Conservation (phyloP, 2,113 vertebrate genomes). For the Phaethornis superciliosus region DNA sequence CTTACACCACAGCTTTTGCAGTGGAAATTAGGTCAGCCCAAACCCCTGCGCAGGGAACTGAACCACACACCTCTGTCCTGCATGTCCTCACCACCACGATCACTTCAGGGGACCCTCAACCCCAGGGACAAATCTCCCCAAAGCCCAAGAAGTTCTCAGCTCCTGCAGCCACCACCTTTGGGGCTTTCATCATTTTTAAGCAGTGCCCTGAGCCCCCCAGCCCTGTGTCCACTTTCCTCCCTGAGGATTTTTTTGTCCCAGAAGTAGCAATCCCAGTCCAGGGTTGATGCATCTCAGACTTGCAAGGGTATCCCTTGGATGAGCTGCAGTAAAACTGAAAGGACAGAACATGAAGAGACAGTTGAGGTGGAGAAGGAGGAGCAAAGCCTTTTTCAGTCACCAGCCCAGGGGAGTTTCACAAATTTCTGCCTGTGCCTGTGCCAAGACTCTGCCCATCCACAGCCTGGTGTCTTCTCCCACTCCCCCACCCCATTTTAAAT, state of each 20-base stretch:
- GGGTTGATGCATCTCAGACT: rapidly evolving
- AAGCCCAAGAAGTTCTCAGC: neutral
- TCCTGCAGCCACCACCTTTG: rapidly evolving
- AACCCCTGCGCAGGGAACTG: neutral
- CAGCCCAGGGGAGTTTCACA: neutral
- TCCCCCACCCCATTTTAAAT: neutral
- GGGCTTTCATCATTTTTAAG: rapidly evolving
- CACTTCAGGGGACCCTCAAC: neutral
- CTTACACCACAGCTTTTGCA: neutral
- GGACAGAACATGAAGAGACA: neutral
- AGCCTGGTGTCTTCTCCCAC: rapidly evolving
- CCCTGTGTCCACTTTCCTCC: rapidly evolving
- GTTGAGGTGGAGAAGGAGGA: neutral
- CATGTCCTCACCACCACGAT: neutral
- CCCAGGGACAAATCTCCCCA: rapidly evolving
- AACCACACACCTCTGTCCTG: neutral
- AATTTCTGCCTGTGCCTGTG: rapidly evolving
- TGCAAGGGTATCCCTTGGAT: neutral
- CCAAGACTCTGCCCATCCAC: neutral
- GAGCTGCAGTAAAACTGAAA: neutral
- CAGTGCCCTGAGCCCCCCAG: neutral
- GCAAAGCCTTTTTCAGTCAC: neutral
- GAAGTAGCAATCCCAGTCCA: neutral
- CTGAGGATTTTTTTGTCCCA: neutral
- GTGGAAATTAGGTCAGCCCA: neutral